Conservation (phyloP, 2,888 invertebrate species). For the Sphaerophoria taeniata region DNA sequence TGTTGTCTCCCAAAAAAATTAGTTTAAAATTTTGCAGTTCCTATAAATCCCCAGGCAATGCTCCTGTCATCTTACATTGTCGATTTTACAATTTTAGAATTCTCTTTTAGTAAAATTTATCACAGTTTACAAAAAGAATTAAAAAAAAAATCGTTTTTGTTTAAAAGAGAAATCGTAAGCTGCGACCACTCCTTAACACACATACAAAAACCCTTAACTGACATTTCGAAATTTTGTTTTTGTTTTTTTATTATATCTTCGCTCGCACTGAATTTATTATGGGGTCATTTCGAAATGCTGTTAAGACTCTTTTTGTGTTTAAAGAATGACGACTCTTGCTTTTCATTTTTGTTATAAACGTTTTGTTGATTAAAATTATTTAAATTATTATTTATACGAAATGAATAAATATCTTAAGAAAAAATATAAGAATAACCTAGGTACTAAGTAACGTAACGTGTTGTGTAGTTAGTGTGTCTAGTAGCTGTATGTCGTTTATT, state of each 20-base stretch:
- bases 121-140: conserved; percentile 78
- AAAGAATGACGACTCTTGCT: conserved; percentile 5
- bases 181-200: conserved; percentile 30
- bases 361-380: conserved; percentile 44
- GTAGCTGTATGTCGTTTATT: conserved; percentile 50
- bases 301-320: background rate
- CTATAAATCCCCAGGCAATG: conserved; percentile 11
- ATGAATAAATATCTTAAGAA: conserved; percentile 61
- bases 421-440: conserved; percentile 55
- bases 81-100: conserved; percentile 64
- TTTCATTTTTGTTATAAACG: conserved; percentile 23
- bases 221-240: conserved; percentile 43
- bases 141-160: conserved; percentile 53
- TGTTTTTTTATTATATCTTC: conserved; percentile 65
- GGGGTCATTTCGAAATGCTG: conserved; percentile 44
- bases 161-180: conserved; percentile 36
- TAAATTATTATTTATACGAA: conserved; percentile 53
- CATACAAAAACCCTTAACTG: conserved; percentile 21
- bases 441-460: conserved; percentile 42
- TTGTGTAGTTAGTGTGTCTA: conserved; percentile 33
- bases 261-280: conserved; percentile 61
- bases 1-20: conserved; percentile 54
- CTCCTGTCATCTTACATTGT: conserved; percentile 35
- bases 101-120: conserved; percentile 77
- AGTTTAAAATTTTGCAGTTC: conserved; percentile 11